Evolutionary conservation across 2,888 invertebrate genomes (phyloP).

Genomic region (Molorchus minor): DNA sequence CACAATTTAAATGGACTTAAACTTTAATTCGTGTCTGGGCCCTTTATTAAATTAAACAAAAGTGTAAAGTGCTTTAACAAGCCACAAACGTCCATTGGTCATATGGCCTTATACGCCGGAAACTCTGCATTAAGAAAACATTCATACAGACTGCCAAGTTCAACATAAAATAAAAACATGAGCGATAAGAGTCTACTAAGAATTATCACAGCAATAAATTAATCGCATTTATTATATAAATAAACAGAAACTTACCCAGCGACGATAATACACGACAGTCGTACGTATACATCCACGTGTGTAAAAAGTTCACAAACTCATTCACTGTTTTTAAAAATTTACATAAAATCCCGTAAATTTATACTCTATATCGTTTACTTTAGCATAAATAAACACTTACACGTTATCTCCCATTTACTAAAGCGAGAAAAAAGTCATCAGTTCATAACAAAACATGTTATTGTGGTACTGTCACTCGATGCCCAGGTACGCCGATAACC

Average conservation of each 20-base stretch:
- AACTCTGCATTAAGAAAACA: conserved; percentile 41
- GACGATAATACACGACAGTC: conserved; percentile 13
- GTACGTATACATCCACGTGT: conserved; percentile 26
- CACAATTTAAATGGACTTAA: conserved; percentile 16
- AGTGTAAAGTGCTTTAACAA: conserved; percentile 38
- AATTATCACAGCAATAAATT: conserved; percentile 26
- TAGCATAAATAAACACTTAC: no score
- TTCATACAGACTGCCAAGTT: conserved; percentile 32
- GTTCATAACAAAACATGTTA: conserved; percentile 4
- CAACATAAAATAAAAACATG: conserved; percentile 35
- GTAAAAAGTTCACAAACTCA: conserved; percentile 24
- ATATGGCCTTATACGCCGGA: conserved; percentile 38
- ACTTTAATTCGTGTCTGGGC: conserved; percentile 4
- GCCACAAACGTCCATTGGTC: conserved; percentile 36
- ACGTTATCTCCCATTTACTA: no score
- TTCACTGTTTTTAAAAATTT: conserved; percentile 2
- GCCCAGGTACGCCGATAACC: conserved; percentile 23
- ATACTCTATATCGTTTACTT: neutral
- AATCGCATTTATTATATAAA: conserved; percentile 17
- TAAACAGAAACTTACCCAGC: conserved; percentile 27
- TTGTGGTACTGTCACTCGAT: neutral
- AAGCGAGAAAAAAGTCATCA: neutral
- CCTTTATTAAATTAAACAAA: conserved; percentile 36
- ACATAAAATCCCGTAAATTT: neutral
- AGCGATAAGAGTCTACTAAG: conserved; percentile 32